Base-by-base conservation (phyloP, 1,140 invertebrate species). In the Dinothrombium tinctorium region DNA sequence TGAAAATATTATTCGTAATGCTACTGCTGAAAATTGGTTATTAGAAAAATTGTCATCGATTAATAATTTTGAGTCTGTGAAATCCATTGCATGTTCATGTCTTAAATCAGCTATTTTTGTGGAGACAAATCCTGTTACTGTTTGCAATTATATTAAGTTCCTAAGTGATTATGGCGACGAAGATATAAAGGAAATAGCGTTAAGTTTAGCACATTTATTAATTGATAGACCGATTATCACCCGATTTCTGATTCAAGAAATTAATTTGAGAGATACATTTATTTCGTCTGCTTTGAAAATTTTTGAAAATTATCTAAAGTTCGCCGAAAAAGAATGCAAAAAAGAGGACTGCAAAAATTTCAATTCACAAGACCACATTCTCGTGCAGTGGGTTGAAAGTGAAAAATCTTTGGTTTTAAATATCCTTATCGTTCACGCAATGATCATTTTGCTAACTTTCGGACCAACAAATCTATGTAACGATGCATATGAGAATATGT, bases 151-250 rank as follows among this genome's bases (percentile, higher is more conserved):
- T 56, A 74, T 92, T 19, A 67, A 69, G 19, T 90, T 86, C 58
- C 65, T 92, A 9, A 71, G 81, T 0, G 59, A 66, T 1, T 73
- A 83, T 58, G 37, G 17, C 0, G n/a, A n/a, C 5, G 14, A 14
- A 15, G 35, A 22, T 24, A 20, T 23, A 1, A 67, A 61, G 38
- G 55, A 63, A 14, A 50, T 65, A 31, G 59, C 29, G 0, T 62
- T 74, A 57, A 84, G 92, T 56, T 72, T 92, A 50, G 76, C 81
- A 2, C 80, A 84, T 49, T 60, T 94, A 33, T 76, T 95, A 37
- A 84, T 94, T 14, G 86, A 94, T 57, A 64, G 87, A n/a, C 77
- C 74, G 45, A 81, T 76, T 5, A 75, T 92, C 43, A 74, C 84
- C 33, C 70, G 72, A 73, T 76, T 37, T 15, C 19, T 41, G 15